Evolutionary conservation across 2,113 vertebrate genomes (phyloP), one percentile per base, ranked within the genome.

Genomic region (Trachemys scripta): DNA sequence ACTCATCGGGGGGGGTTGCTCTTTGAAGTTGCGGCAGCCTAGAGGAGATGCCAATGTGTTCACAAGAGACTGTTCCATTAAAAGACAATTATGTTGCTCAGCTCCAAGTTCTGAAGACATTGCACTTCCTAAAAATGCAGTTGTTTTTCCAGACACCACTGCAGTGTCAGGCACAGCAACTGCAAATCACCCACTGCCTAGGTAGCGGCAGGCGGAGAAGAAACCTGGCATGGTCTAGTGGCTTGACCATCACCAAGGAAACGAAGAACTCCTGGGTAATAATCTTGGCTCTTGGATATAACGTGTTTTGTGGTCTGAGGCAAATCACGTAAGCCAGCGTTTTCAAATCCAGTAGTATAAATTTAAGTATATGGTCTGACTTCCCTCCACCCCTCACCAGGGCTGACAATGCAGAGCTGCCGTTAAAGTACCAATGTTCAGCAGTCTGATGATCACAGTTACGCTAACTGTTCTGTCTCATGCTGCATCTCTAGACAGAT

Each of bases 201-300:
- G 4, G 90, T 57, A 88, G 62, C 91, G 94, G 92, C 93, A 97
- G 90, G 93, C 94, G 2, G 24, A 78, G 11, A 75, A 10, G 94
- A 87, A 94, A 57, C 38, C 22, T 8, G 80, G 7, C 83, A 88
- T 6, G 19, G 89, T 82, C 51, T 82, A 22, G 65, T n/a, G 65
- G 16, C 35, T 38, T 38, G 35, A 20, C 35, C 35, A 20, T n/a
- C 35, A 38, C 35, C 8, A 13, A 69, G 35, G 17, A n/a, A 69
- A 89, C 83, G 4, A 95, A 80, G 69, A 94, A 2, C 78, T 90
- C 5, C 19, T n/a, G 16, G n/a, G 19, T 45, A 25, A 4, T 59
- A 6, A 62, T 92, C 25, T 8, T 0, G 0, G 8, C 2, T 78
- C n/a, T 50, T 72, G 53, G 62, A 3, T 79, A 72, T 25, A 45